Conservation (phyloP, 2,888 invertebrate species). For the Limnephilus lunatus region DNA sequence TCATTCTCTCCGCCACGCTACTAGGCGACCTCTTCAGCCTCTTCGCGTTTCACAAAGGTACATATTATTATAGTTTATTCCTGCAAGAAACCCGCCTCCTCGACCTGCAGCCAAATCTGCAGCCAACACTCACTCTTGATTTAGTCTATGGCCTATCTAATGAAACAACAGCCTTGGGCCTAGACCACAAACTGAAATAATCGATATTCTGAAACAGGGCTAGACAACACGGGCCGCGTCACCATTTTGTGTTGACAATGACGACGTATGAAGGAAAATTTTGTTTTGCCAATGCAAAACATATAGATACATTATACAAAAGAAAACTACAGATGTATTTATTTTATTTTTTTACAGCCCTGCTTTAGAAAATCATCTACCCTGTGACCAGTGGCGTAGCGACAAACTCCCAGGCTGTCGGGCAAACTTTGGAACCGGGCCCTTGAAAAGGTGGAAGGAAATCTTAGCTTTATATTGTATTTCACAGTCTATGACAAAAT, state of each 20-base stretch:
- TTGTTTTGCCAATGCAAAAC: too few species aligned
- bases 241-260: neutral
- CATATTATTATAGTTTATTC: too few species aligned
- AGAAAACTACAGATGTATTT: too few species aligned
- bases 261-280: neutral
- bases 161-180: neutral
- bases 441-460: too few species aligned
- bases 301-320: too few species aligned
- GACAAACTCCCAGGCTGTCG: too few species aligned
- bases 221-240: neutral
- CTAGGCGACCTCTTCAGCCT: neutral
- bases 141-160: neutral
- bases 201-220: neutral
- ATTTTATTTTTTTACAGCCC: too few species aligned
- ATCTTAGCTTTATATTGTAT: too few species aligned
- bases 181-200: neutral
- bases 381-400: too few species aligned
- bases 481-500: too few species aligned
- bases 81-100: neutral
- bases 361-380: too few species aligned
- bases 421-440: too few species aligned
- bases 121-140: neutral
- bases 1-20: neutral
- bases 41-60: neutral
- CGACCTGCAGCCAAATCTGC: neutral